phyloP scores from a whole-genome alignment of 2,113 vertebrate species.

The Furnarius figulus region DNA sequence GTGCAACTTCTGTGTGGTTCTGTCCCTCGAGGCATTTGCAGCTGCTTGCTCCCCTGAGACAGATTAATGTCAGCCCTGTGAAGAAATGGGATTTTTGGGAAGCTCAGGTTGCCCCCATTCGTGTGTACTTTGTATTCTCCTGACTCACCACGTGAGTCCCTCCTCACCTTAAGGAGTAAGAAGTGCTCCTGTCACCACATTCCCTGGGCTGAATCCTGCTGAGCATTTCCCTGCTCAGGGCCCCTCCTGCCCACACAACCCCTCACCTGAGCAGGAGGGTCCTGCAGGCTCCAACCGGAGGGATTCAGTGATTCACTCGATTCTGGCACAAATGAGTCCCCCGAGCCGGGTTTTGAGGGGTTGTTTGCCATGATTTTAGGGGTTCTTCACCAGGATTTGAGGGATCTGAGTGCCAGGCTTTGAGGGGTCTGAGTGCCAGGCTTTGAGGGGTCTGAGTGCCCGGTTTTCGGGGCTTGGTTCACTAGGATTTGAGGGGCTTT shows the following conservation, averaged over 20 bases:
- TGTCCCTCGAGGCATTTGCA: not conserved
- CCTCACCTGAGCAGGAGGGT: not conserved
- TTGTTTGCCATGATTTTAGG: not conserved
- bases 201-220: not conserved
- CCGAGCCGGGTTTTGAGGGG: not conserved
- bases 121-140: fast-evolving
- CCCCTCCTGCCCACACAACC: not conserved
- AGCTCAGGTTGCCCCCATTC: not conserved
- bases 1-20: not conserved
- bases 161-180: no score
- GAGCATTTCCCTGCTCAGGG: not conserved
- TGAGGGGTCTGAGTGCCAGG: not conserved
- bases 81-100: not conserved
- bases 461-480: no score
- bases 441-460: not conserved
- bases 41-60: fast-evolving
- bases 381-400: not conserved
- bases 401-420: not conserved
- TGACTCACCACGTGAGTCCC: not conserved
- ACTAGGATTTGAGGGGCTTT: not conserved
- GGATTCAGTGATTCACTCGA: fast-evolving
- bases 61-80: fast-evolving
- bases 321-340: not conserved
- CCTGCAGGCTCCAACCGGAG: no score
- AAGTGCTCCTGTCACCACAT: not conserved